phyloP scores from a whole-genome alignment of 2,888 invertebrate species.

The Ormia ochracea region DNA sequence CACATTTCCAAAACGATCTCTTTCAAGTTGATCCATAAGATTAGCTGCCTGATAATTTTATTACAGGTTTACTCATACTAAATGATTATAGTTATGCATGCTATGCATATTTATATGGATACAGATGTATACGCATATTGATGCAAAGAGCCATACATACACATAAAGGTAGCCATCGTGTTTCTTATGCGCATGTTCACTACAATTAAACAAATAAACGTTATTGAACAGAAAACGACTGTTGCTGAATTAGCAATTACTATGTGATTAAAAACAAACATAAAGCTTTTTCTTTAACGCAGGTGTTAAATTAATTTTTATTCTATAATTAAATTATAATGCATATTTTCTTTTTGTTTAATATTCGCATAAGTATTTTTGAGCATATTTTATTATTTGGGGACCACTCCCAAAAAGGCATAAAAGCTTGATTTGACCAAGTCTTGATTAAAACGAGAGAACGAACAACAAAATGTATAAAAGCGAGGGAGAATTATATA shows the following conservation, averaged over 20 bases:
- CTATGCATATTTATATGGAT: too few species aligned
- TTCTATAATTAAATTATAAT: not conserved
- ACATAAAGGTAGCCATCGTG: too few species aligned
- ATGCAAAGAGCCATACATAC: not conserved
- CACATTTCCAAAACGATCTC: too few species aligned
- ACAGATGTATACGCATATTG: too few species aligned
- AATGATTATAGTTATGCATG: too few species aligned
- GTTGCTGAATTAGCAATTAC: conserved; percentile 34
- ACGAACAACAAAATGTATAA: not conserved
- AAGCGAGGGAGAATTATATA: conserved; percentile 14
- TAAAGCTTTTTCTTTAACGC: conserved; percentile 4
- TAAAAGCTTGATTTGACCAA: conserved; percentile 56
- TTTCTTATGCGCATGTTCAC: not conserved
- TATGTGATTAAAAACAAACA: conserved; percentile 6
- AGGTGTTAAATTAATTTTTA: conserved; percentile 37
- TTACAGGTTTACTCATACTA: too few species aligned
- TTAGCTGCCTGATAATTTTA: too few species aligned
- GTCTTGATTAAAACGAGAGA: conserved; percentile 22
- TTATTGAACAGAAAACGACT: conserved; percentile 3
- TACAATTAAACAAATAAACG: not conserved
- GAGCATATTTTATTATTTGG: conserved; percentile 32
- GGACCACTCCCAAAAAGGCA: conserved; percentile 61
- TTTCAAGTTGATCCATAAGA: too few species aligned
- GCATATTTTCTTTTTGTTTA: not conserved
- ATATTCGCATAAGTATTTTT: not conserved